Base-by-base conservation (phyloP, 2,888 invertebrate genomes). In the Idaea biselata region DNA sequence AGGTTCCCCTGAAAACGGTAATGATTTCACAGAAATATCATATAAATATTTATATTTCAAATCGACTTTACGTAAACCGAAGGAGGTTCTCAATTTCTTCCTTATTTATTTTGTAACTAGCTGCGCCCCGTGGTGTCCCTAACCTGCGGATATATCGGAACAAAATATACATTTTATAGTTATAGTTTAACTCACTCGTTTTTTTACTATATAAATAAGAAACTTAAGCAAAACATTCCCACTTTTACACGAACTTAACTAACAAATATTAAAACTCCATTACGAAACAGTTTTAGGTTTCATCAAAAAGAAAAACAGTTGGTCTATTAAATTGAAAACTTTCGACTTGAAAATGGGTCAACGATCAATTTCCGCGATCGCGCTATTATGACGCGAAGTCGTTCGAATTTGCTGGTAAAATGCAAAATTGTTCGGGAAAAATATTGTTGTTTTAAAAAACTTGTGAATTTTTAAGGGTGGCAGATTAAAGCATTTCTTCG, bases 271-370 rank as follows among this genome's bases (percentile, higher is more conserved):
- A 56, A 18, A 56, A 56, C 56, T 56, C 18, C 17, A 18, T 56
- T 56, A 56, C 18, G 11, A 44, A 8, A 44, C 44, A 56, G 56
- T 55, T 60, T 58, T 32, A 33, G 18, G 16, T 31, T 56, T 18
- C 55, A 56, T 3, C 56, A 18, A 56, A 56, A 56, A 56, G 6
- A 56, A 16, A 56, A 56, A 56, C 18, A 56, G 56, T 18, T 18
- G 56, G 56, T 56, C 56, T 56, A 56, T 56, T 56, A 18, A 56
- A 56, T 56, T 56, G 11, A 55, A 55, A 56, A 56, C 56, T 56
- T 56, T 56, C 44, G 18, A 56, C 56, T 56, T 56, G 16, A 8
- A 55, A 63, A 63, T 58, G 56, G 63, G 60, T 58, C 63, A 60
- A 56, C 56, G 56, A 59, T 63, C 60, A 60, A 63, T 63, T 60